Evolutionary conservation across 2,888 invertebrate species (phyloP).

Genomic region (Deilephila elpenor): DNA sequence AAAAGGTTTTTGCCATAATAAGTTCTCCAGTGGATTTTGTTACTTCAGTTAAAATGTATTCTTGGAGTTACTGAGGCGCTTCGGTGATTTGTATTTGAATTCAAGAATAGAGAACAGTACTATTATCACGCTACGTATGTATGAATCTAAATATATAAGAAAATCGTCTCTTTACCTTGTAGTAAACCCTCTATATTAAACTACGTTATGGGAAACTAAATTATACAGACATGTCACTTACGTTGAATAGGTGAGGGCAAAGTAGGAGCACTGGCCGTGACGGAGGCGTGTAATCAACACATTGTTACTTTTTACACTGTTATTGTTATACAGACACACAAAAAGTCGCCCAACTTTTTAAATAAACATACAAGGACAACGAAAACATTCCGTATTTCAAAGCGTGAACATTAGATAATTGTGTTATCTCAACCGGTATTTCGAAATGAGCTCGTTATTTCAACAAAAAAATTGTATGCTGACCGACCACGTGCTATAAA

Average conservation of each 20-base stretch:
- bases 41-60: no score
- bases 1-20: no score
- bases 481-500: background rate
- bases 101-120: no score
- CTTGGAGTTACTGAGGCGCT: no score
- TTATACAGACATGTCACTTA: background rate
- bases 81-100: no score
- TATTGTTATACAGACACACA: background rate
- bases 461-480: conserved; percentile 2
- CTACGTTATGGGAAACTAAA: no score
- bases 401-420: background rate
- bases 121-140: no score
- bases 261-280: background rate
- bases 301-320: background rate
- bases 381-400: background rate
- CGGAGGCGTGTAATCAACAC: background rate
- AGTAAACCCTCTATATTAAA: no score
- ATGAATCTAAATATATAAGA: no score
- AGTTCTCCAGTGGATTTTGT: no score
- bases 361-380: background rate
- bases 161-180: no score
- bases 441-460: background rate
- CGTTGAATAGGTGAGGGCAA: background rate
- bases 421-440: background rate
- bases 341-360: background rate